Evolutionary conservation across 1,140 invertebrate genomes (phyloP).

Genomic region (Trichomalopsis sarcophagae): DNA sequence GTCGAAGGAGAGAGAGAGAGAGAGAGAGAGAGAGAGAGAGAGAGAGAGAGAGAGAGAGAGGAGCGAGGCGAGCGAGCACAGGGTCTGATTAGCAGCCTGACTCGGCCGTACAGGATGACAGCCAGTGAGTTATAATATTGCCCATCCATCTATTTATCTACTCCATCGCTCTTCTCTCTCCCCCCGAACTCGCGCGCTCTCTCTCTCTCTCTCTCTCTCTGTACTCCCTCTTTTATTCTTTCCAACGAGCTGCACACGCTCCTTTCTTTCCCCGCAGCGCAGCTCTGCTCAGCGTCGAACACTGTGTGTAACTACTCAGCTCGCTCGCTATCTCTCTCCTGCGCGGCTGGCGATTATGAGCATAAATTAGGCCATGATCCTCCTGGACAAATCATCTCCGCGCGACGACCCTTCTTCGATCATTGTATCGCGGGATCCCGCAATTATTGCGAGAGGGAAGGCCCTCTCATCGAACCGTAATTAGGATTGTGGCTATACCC

Average conservation of each 20-base stretch:
- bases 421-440: not conserved
- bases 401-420: not conserved
- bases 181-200: conserved; percentile 51
- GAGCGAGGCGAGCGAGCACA: conserved; percentile 61
- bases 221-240: conserved; percentile 17
- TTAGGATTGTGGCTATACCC: conserved; percentile 21
- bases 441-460: conserved; percentile 19
- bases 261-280: conserved; percentile 21
- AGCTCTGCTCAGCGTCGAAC: not conserved
- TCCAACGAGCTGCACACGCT: not conserved
- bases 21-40: conserved; percentile 50
- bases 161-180: conserved; percentile 62
- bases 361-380: conserved; percentile 8
- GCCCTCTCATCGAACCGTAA: not conserved
- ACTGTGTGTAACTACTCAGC: not conserved
- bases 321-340: conserved; percentile 32
- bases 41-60: conserved; percentile 47
- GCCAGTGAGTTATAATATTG: conserved; percentile 73
- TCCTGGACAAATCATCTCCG: not conserved
- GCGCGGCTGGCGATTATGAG: not conserved
- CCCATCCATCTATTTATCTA: conserved; percentile 74
- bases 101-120: conserved; percentile 72
- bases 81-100: conserved; percentile 72
- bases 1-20: conserved; percentile 57
- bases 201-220: conserved; percentile 53